Conservation (phyloP, 2,888 invertebrate species). For the Apotomis capreana region DNA sequence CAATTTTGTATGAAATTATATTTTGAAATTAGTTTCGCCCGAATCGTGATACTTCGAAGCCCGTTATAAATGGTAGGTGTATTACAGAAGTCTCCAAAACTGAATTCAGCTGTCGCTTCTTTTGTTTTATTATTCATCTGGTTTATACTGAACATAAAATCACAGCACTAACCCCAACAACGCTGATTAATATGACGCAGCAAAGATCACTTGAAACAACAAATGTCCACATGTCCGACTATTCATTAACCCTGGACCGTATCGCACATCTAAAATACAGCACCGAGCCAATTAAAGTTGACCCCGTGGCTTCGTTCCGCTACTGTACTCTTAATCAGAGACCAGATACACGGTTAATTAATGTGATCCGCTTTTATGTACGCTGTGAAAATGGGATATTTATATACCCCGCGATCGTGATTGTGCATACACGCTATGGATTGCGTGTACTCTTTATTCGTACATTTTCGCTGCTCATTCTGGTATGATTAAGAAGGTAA, state of each 20-base stretch:
- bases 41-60: too few relatives aligned
- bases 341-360: constrained; percentile 79
- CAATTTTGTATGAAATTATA: too few relatives aligned
- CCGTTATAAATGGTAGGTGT: too few relatives aligned
- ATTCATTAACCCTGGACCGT: constrained; percentile 74
- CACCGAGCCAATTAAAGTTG: constrained; percentile 77
- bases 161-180: background rate
- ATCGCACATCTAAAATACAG: constrained; percentile 79
- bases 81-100: too few relatives aligned
- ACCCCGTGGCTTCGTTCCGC: constrained; percentile 71
- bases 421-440: constrained; percentile 36
- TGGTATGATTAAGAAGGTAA: constrained; percentile 37
- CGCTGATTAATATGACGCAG: constrained; percentile 67
- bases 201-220: constrained; percentile 70
- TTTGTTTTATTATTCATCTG: too few relatives aligned
- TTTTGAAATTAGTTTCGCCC: too few relatives aligned
- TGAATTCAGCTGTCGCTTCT: too few relatives aligned
- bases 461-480: constrained; percentile 30
- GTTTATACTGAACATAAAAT: background rate
- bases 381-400: constrained; percentile 59
- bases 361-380: constrained; percentile 77
- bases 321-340: constrained; percentile 80
- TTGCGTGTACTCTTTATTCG: constrained; percentile 28
- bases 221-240: constrained; percentile 75
- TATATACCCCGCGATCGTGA: constrained; percentile 40